phyloP scores from a whole-genome alignment of 1,140 invertebrate species.

The Pseudomyrmex dendroicus region DNA sequence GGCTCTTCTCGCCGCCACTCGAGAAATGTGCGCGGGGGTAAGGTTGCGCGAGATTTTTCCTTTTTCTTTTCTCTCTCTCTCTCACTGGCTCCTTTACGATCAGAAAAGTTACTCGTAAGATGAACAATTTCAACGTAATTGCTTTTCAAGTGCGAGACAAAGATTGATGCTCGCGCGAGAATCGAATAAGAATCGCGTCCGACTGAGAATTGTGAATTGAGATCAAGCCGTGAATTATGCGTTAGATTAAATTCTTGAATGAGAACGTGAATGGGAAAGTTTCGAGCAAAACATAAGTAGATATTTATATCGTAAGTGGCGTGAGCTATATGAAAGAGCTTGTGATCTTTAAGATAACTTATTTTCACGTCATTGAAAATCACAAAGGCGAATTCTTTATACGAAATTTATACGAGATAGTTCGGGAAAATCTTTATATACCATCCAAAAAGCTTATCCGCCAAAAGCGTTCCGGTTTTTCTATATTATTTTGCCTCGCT shows the following conservation, averaged over 20 bases:
- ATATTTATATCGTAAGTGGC: neutral
- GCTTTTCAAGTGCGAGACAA: constrained; percentile 57
- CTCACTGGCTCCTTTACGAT: constrained; percentile 25
- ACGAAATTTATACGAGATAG: constrained; percentile 27
- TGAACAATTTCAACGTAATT: constrained; percentile 63
- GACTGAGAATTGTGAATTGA: constrained; percentile 32
- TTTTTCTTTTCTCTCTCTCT: constrained; percentile 15
- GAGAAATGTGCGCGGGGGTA: constrained; percentile 24
- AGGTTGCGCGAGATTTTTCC: constrained; percentile 20
- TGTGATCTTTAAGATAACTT: neutral
- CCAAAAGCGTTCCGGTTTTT: constrained; percentile 15
- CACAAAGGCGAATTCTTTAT: constrained; percentile 22
- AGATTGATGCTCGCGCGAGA: constrained; percentile 42
- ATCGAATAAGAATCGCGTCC: constrained; percentile 57
- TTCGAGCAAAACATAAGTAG: neutral
- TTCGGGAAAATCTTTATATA: constrained; percentile 20
- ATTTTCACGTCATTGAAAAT: neutral
- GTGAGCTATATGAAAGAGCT: neutral
- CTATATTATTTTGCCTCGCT: constrained; percentile 16
- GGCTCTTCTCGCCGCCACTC: neutral
- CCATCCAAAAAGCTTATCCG: constrained; percentile 22
- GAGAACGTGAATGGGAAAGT: constrained; percentile 7
- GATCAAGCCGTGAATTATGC: constrained; percentile 56
- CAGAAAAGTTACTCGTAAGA: constrained; percentile 55
- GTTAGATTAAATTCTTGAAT: constrained; percentile 46